Base-by-base conservation (phyloP, 2,888 invertebrate genomes). In the Drosophila multiciliata region DNA sequence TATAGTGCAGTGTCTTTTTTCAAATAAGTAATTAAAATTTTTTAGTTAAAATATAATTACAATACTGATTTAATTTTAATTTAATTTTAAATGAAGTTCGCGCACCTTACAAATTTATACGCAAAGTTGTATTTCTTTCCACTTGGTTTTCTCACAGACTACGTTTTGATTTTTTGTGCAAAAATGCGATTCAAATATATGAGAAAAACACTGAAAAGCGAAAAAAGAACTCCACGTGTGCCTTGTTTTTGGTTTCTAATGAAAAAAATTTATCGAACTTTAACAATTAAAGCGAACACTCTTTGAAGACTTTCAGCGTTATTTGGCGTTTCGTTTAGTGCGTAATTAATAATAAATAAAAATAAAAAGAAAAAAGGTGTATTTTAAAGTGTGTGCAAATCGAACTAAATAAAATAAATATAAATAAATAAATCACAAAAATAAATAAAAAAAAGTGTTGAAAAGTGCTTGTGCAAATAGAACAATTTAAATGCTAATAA, bases 201-300 rank as follows among this genome's bases (percentile, higher is more conserved):
- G 73, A 83, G 87, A 88, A 90, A 87, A 87, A 87, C 90, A 90
- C 88, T 88, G 26, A 63, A 73, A 15, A 23, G 45, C 23, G 45
- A 45, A 70, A 57, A 64, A 82, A 71, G 63, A 83, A 77, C 83
- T 82, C 77, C 49, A 77, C 80, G 83, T 83, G 78, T 82, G 69
- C 66, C 57, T 52, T 77, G 54, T 66, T 80, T 77, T 80, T 66
- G 70, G 62, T 75, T 78, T 68, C 63, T 60, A 49, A 40, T 58
- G 73, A 77, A 61, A 61, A 75, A 78, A 8, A 45, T 45, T 7
- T 45, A 53, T 63, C 48, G 68, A 71, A 79, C 63, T 78, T 42
- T 58, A 12, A 42, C 23, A 69, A 73, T 80, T 77, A 72, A 86
- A 92, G 91, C 91, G 91, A 91, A 92, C 91, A 91, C 91, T 91